Evolutionary conservation across 1,140 invertebrate species (phyloP), one percentile per base, ranked within the genome.

Genomic region (Acromyrmex charruanus): DNA sequence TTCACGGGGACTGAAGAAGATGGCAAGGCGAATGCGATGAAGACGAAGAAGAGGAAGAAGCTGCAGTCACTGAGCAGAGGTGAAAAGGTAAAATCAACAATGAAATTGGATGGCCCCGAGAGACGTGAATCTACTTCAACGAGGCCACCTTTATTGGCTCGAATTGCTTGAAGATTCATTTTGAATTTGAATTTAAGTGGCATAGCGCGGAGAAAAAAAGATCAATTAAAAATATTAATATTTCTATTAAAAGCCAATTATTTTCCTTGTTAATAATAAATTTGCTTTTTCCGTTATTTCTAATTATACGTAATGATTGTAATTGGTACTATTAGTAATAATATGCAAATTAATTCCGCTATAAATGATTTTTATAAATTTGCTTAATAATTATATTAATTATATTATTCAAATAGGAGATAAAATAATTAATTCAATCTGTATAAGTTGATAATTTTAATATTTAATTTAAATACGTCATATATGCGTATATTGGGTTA

Each of bases 11-110:
- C 49, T 61, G 59, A 72, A 68, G 71, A 82, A 63, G 85, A 86
- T 69, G 68, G 82, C 39, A 74, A 51, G 81, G 77, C 39, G 72
- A 80, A 68, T 58, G 81, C 77, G 75, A 87, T 28, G 72, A 82
- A 82, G 77, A 86, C 72, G 79, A 71, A 71, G 66, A 82, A 58
- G 77, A 69, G 75, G 77, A 65, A 59, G 65, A 69, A 75, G 80
- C 68, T 35, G 55, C 75, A 71, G 77, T 77, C 81, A 25, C 55
- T 59, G 68, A 80, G 84, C 31, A 65, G 80, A 88, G 66, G 90
- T 87, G 87, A 87, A 91, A 77, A 90, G 90, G 63, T 89, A 90
- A 85, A 91, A 85, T 91, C 88, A 91, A 89, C 89, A 87, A 79
- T 75, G 84, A 71, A 84, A 88, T 65, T 31, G 72, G 69, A 31